Conservation (phyloP, 53 echinoderm and acorn worm species). For the Antedon mediterranea region DNA sequence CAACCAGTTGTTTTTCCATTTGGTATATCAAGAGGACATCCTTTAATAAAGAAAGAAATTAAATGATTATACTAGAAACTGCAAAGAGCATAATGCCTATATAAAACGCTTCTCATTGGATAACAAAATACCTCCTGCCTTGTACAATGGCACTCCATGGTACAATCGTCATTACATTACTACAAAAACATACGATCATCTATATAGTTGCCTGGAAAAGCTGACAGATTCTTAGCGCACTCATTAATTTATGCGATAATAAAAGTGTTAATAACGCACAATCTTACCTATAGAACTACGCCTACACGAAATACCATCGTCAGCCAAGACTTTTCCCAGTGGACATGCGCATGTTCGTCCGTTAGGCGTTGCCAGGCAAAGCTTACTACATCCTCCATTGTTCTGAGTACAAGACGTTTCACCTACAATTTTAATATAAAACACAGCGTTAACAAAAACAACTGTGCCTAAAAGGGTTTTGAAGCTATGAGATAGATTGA, state of each 20-base stretch:
- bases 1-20: slow-evolving; percentile 24
- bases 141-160: too few relatives aligned
- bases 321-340: slow-evolving; percentile 11
- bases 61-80: too few relatives aligned
- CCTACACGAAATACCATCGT: slow-evolving; percentile 40
- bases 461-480: not conserved
- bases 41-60: not conserved
- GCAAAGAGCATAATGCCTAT: too few relatives aligned
- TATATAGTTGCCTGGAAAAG: too few relatives aligned
- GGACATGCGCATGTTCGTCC: slow-evolving; percentile 57
- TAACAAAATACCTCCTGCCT: too few relatives aligned
- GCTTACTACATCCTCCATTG: slow-evolving; percentile 50
- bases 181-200: too few relatives aligned
- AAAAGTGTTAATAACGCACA: too few relatives aligned
- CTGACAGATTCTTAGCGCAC: too few relatives aligned
- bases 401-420: slow-evolving; percentile 30
- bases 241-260: too few relatives aligned
- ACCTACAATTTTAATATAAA: slow-evolving; percentile 6
- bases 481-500: not conserved
- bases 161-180: too few relatives aligned
- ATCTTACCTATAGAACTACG: too few relatives aligned
- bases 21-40: slow-evolving; percentile 16
- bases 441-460: not conserved
- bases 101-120: too few relatives aligned
- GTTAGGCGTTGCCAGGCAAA: slow-evolving; percentile 45